Conservation (phyloP, 2,113 vertebrate species). For the Oxygymnocypris stewartii region DNA sequence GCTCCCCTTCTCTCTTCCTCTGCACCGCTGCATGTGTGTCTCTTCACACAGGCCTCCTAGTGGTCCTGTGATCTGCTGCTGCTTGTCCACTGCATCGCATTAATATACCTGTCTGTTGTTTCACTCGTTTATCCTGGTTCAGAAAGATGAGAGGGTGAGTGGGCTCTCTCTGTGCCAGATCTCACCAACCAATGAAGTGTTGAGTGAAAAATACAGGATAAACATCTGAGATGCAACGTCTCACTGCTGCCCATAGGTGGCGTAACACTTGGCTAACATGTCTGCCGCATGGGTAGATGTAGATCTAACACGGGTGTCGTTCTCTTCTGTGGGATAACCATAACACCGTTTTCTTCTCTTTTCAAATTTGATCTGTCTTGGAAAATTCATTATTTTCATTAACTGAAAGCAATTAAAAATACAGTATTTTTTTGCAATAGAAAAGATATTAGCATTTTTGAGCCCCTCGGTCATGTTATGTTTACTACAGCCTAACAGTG, state of each 20-base stretch:
- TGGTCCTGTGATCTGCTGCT: slow-evolving; percentile 64
- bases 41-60: slow-evolving; percentile 63
- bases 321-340: slow-evolving; percentile 59
- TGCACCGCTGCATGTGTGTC: slow-evolving; percentile 67
- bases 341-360: background rate
- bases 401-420: background rate
- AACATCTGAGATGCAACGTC: slow-evolving; percentile 76
- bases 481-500: background rate
- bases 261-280: slow-evolving; percentile 54
- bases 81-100: slow-evolving; percentile 61
- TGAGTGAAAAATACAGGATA: slow-evolving; percentile 70
- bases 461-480: background rate
- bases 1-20: slow-evolving; percentile 61
- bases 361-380: background rate
- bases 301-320: slow-evolving; percentile 59
- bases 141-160: slow-evolving; percentile 36
- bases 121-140: slow-evolving; percentile 77
- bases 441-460: background rate
- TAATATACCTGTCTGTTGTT: slow-evolving; percentile 53
- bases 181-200: slow-evolving; percentile 30
- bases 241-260: slow-evolving; percentile 57
- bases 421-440: background rate
- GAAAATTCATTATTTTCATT: background rate
- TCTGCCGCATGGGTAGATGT: slow-evolving; percentile 69
- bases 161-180: slow-evolving; percentile 35